Percentiles rank a stretch among this genome's conserved stretches.
phyloP scores from a whole-genome alignment of 2,113 vertebrate genomes.

The Melanotaenia duboulayi region DNA sequence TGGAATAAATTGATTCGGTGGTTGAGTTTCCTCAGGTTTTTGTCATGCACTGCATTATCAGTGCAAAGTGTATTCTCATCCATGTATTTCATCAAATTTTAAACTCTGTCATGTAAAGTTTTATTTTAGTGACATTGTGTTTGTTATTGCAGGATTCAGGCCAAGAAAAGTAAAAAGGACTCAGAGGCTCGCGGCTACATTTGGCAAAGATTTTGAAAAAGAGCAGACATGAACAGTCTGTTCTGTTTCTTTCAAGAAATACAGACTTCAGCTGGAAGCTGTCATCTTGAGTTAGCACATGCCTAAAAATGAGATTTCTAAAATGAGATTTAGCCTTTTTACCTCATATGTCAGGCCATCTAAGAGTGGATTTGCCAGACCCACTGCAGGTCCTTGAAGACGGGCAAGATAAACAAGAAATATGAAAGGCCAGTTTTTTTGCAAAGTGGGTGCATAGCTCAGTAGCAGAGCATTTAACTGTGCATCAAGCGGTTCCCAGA shows the following conservation, averaged over 20 bases:
- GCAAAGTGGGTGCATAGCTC: no score
- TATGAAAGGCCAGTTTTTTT: background rate
- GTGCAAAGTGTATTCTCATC: no score
- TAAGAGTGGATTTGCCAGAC: background rate
- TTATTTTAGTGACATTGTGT: no score
- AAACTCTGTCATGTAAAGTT: no score
- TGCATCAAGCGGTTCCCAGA: no score
- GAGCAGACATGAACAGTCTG: background rate
- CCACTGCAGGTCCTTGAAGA: background rate
- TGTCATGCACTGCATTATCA: no score
- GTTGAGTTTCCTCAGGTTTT: no score
- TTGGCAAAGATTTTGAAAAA: background rate
- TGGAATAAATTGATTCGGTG: no score
- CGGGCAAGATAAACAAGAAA: background rate
- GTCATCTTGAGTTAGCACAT: background rate
- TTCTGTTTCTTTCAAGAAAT: background rate
- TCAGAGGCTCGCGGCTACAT: no score
- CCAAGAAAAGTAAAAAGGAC: background rate
- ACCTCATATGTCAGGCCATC: background rate
- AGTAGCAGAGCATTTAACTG: no score
- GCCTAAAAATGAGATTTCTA: constrained; percentile 2
- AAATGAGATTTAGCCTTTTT: background rate
- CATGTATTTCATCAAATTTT: no score
- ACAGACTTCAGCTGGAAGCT: background rate
- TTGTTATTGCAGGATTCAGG: no score